These are phyloP conservation scores for Acleris cristana DNA, from an alignment of 2,888 invertebrate species.

Conservation along the genomic window DNA sequence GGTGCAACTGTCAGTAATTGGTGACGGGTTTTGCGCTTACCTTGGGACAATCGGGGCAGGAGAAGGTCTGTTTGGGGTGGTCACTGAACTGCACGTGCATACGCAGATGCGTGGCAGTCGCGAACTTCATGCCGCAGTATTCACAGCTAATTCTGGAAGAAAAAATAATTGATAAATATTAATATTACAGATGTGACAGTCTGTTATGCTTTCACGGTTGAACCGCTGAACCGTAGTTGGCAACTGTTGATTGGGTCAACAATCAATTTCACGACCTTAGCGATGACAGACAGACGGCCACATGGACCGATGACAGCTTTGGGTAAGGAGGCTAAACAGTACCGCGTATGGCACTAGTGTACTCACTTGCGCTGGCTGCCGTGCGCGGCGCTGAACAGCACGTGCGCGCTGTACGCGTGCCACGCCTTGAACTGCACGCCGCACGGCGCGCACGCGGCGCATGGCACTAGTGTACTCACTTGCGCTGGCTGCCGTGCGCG, in stretches of 20 bases:
- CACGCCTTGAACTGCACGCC: neutral
- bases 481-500: conserved; percentile 14
- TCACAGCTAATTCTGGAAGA: conserved; percentile 11
- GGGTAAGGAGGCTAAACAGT: too few relatives aligned
- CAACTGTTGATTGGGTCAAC: too few relatives aligned
- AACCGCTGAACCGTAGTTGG: too few relatives aligned
- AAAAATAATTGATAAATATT: neutral
- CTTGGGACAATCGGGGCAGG: conserved; percentile 32
- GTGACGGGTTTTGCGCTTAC: too few relatives aligned
- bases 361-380: conserved; percentile 13
- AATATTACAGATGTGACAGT: too few relatives aligned
- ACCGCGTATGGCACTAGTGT: too few relatives aligned
- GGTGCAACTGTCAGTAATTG: too few relatives aligned
- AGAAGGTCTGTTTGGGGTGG: conserved; percentile 29
- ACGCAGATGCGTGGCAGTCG: conserved; percentile 29
- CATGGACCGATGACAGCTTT: too few relatives aligned
- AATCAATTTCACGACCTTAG: too few relatives aligned
- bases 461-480: conserved; percentile 5
- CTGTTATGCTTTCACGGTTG: too few relatives aligned
- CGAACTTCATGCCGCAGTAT: conserved; percentile 36
- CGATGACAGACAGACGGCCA: too few relatives aligned
- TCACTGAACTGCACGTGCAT: conserved; percentile 35
- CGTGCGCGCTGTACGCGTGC: conserved; percentile 31
- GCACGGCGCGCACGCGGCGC: too few relatives aligned
- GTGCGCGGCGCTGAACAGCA: conserved; percentile 26